Percentiles rank a stretch among this genome's conserved stretches.
These are phyloP conservation scores for Cremastobaeus sp. DNA, from an alignment of 2,888 invertebrate genomes.

Conservation along the genomic window DNA sequence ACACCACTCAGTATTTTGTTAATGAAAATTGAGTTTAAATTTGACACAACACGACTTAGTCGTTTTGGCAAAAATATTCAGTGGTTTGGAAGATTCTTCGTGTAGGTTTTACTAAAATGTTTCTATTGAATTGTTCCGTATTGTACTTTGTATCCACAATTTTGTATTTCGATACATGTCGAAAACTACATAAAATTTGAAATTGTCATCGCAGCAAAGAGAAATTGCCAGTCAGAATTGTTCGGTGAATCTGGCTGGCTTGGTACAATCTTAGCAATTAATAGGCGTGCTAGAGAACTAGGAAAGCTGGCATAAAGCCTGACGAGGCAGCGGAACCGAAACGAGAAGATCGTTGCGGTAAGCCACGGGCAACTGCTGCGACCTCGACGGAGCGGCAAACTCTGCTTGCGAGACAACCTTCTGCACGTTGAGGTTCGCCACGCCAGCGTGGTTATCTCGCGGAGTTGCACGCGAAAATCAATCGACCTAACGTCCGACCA, in stretches of 20 bases:
- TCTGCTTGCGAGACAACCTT: constrained; percentile 60
- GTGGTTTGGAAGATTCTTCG: too few species aligned
- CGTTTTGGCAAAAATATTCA: too few species aligned
- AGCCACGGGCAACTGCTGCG: constrained; percentile 75
- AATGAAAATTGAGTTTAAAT: too few species aligned
- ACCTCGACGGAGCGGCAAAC: constrained; percentile 70
- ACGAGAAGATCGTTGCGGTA: constrained; percentile 71
- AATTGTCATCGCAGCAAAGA: constrained; percentile 13
- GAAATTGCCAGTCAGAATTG: constrained; percentile 35
- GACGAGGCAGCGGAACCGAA: constrained; percentile 58
- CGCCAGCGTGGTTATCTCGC: constrained; percentile 64
- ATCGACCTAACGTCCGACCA: constrained; percentile 72
- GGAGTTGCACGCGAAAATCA: constrained; percentile 73
- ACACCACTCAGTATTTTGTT: too few species aligned
- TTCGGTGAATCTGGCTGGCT: constrained; percentile 38
- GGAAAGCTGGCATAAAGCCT: constrained; percentile 44
- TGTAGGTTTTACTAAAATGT: too few species aligned
- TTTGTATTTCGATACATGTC: neutral
- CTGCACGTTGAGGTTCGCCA: constrained; percentile 58
- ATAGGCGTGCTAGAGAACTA: constrained; percentile 30
- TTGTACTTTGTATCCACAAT: too few species aligned
- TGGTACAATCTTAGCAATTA: constrained; percentile 53
- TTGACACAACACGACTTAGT: too few species aligned
- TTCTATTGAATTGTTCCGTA: too few species aligned
- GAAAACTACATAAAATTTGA: neutral